These are phyloP conservation scores for Drosophila grimshawi DNA, from an alignment of 1,140 invertebrate genomes.

Conservation along the genomic window DNA sequence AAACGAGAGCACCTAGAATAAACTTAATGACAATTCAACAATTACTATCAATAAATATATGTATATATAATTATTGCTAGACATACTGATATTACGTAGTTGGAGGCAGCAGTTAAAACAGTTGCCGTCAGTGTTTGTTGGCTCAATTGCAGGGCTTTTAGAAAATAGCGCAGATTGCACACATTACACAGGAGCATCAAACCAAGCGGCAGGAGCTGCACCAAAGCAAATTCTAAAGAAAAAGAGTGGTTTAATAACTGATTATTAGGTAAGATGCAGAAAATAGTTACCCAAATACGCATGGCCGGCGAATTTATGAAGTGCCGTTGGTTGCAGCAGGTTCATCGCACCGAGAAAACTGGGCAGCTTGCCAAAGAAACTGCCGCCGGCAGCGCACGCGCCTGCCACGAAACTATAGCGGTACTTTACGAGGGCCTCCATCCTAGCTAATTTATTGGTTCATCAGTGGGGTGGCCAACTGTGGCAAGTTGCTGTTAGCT, in stretches of 20 bases:
- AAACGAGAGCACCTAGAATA: constrained; percentile 64
- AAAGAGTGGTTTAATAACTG: not conserved
- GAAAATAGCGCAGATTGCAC: constrained; percentile 86
- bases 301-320: not conserved
- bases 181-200: constrained; percentile 86
- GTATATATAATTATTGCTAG: not conserved
- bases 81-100: constrained; percentile 87
- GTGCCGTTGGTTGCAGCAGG: constrained; percentile 11
- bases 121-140: constrained; percentile 86
- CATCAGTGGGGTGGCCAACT: constrained; percentile 13
- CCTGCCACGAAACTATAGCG: constrained; percentile 76
- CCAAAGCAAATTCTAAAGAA: constrained; percentile 43
- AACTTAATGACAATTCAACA: constrained; percentile 47
- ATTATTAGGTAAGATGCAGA: not conserved
- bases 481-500: not conserved
- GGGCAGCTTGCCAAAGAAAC: constrained; percentile 76
- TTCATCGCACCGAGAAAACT: constrained; percentile 55
- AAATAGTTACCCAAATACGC: constrained; percentile 38
- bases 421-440: constrained; percentile 55
- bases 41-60: not conserved
- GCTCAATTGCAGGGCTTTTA: constrained; percentile 86
- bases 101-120: constrained; percentile 86
- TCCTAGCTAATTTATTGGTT: constrained; percentile 8
- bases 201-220: constrained; percentile 68
- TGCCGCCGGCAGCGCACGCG: constrained; percentile 72